Percentiles rank a stretch among this genome's conserved stretches.
Evolutionary conservation across 2,113 vertebrate species (phyloP).

Genomic region (Psephotus haematonotus): DNA sequence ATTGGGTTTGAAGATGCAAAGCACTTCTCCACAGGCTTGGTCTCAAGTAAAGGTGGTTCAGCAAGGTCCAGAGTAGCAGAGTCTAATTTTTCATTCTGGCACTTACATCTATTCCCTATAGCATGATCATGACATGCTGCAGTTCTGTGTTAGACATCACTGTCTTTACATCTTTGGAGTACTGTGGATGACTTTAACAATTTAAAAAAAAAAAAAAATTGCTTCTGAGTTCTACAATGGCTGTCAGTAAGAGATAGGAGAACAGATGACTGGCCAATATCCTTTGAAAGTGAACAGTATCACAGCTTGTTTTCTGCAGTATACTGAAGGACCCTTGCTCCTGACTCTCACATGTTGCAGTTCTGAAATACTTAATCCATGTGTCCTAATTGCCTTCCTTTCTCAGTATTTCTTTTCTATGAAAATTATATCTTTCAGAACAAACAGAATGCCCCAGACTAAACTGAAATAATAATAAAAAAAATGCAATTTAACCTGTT

Average conservation of each 20-base stretch:
- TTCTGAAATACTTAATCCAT: neutral
- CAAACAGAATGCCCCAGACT: neutral
- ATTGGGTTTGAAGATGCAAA: neutral
- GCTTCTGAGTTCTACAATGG: neutral
- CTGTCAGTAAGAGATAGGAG: neutral
- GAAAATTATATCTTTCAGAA: neutral
- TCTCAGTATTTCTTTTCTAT: neutral
- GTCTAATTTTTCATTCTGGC: neutral
- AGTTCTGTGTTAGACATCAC: neutral
- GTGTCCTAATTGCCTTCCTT: neutral
- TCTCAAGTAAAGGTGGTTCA: rapidly evolving
- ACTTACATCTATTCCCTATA: neutral
- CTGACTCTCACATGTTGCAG: neutral
- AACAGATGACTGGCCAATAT: neutral
- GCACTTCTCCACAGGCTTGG: neutral
- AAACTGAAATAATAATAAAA: neutral
- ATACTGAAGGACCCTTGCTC: neutral
- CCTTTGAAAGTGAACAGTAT: neutral
- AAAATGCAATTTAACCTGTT: neutral
- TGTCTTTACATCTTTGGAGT: neutral
- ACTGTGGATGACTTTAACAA: neutral
- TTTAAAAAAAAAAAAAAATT: neutral
- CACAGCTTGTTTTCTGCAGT: neutral
- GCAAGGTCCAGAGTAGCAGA: neutral
- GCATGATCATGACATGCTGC: neutral